phyloP scores from a whole-genome alignment of 2,113 vertebrate species.

The Elephas maximus region DNA sequence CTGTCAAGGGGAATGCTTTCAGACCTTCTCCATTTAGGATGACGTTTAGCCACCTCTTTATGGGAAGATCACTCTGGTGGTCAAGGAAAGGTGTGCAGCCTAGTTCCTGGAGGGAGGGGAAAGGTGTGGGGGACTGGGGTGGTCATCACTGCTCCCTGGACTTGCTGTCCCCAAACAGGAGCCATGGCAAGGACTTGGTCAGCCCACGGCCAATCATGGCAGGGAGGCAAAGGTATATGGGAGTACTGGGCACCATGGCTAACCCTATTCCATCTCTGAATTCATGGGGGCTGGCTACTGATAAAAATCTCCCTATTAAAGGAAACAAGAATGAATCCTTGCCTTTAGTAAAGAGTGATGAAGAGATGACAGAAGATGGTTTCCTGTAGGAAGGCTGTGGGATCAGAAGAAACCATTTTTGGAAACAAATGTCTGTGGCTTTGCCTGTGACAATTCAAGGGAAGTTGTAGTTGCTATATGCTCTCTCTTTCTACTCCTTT shows the following conservation, averaged over 20 bases:
- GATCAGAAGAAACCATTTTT: conserved; percentile 70
- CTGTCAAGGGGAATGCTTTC: too few species aligned
- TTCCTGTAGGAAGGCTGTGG: conserved; percentile 56
- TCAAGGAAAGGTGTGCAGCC: background rate
- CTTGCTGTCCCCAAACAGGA: background rate
- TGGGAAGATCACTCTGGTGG: background rate
- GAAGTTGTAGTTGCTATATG: conserved; percentile 64
- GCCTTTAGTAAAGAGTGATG: background rate
- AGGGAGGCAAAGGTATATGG: background rate
- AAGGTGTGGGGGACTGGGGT: rapidly evolving
- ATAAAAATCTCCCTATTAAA: background rate
- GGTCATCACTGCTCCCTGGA: background rate
- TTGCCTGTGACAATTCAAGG: conserved; percentile 49
- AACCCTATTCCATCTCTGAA: background rate
- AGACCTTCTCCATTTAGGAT: too few species aligned
- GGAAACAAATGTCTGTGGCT: conserved; percentile 57
- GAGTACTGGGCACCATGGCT: rapidly evolving
- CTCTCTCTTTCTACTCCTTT: background rate
- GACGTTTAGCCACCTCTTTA: background rate
- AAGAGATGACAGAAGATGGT: background rate
- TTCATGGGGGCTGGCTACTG: background rate
- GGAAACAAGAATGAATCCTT: background rate
- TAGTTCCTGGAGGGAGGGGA: background rate
- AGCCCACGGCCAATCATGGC: background rate
- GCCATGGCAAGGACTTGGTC: background rate